These are phyloP conservation scores for Ochotona princeps DNA, from an alignment of 2,113 vertebrate species.

Conservation along the genomic window DNA sequence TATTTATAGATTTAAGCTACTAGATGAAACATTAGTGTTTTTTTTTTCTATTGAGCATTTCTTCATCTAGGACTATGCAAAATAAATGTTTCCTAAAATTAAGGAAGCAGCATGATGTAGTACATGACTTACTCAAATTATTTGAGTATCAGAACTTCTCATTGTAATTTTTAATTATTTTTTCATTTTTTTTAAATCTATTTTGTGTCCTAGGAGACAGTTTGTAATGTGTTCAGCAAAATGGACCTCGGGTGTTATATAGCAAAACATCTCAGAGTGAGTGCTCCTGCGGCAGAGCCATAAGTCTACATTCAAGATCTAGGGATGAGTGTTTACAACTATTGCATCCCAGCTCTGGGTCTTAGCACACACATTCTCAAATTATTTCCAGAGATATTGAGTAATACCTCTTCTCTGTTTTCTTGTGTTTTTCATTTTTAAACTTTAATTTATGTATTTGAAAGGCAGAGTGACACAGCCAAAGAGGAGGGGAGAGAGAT, in stretches of 20 bases:
- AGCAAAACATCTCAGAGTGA: not conserved
- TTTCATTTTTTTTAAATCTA: not conserved
- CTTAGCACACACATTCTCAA: not conserved
- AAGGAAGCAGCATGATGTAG: not conserved
- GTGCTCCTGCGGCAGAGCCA: not conserved
- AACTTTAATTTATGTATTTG: no score
- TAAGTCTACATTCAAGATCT: constrained; percentile 37
- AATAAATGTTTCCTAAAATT: not conserved
- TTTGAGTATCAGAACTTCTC: not conserved
- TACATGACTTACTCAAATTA: not conserved
- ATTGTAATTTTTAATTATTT: not conserved
- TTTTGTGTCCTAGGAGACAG: not conserved
- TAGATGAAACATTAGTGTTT: not conserved
- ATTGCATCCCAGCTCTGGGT: not conserved
- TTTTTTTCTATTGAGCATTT: not conserved
- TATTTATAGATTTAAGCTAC: constrained; percentile 6
- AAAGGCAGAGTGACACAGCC: no score
- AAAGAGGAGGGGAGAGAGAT: no score
- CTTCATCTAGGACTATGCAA: not conserved
- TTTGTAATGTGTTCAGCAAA: not conserved
- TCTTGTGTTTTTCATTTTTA: not conserved
- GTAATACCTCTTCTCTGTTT: not conserved
- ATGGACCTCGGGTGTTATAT: not conserved
- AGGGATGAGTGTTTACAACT: not conserved
- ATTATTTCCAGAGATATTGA: not conserved